A percentile compares a stretch with the other conserved stretches of the same genome.
phyloP scores from a whole-genome alignment of 92 coral and sea anemone species.

The Phenganax stokvisi region DNA sequence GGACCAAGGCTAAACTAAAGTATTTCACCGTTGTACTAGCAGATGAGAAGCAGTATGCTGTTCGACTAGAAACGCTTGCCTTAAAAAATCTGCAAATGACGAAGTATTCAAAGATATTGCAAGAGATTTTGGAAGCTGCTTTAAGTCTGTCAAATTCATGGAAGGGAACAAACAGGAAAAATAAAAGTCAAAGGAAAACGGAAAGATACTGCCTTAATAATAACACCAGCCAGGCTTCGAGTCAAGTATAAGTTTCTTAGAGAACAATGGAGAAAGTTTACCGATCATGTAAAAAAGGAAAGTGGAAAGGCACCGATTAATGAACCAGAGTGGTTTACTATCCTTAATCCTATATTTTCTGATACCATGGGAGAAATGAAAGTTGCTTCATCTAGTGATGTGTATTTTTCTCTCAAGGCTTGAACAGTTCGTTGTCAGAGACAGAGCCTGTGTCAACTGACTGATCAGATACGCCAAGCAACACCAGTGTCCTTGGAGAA shows the following conservation, averaged over 20 bases:
- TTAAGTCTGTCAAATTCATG: constrained; percentile 25
- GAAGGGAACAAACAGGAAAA: constrained; percentile 34
- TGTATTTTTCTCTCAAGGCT: constrained; percentile 24
- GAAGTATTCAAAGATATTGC: constrained; percentile 23
- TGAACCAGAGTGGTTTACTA: constrained; percentile 51
- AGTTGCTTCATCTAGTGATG: constrained; percentile 41
- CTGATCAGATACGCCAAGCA: constrained; percentile 33
- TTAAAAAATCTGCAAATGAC: constrained; percentile 45
- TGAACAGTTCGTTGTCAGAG: constrained; percentile 19
- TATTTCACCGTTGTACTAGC: constrained; percentile 34
- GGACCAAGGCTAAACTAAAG: constrained; percentile 40
- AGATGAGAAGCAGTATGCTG: constrained; percentile 39
- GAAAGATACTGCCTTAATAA: constrained; percentile 34
- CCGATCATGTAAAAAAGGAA: constrained; percentile 43
- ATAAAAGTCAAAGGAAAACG: constrained; percentile 34
- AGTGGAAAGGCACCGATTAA: constrained; percentile 44
- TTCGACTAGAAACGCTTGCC: constrained; percentile 39
- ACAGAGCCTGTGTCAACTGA: constrained; percentile 30
- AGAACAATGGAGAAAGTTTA: constrained; percentile 43
- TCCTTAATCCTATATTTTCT: constrained; percentile 50
- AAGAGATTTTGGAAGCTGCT: background rate
- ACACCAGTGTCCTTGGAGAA: constrained; percentile 25
- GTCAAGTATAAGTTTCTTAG: constrained; percentile 41
- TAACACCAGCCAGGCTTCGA: constrained; percentile 39
- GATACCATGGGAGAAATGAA: constrained; percentile 53